Base-by-base conservation (phyloP, 2,113 vertebrate species). In the Motacilla tschutschensis region DNA sequence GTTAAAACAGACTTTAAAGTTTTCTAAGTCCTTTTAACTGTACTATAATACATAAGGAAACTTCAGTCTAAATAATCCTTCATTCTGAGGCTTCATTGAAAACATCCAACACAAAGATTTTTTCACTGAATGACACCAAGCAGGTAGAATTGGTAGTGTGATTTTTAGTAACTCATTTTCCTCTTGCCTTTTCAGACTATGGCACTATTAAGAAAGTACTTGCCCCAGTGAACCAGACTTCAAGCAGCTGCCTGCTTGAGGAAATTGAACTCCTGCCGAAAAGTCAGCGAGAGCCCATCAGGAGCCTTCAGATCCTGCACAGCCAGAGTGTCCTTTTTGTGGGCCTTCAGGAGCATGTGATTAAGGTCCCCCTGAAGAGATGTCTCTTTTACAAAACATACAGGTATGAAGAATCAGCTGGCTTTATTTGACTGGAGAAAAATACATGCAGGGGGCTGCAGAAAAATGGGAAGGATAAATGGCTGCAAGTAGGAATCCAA, bases 131-230 rank as follows among this genome's bases (percentile, higher is more conserved):
- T 50, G 46, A 41, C 51, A 60, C 28, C 33, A 25, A 87, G 21
- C 20, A 59, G 31, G 8, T 29, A 60, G 17, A 84, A 79, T 62
- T 70, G 6, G 46, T 38, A 9, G 3, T 19, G 43, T 40, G 18
- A 41, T 79, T 73, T 24, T 16, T 46, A 36, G 17, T 51, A 44
- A 69, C 35, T 51, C 1, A 12, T 54, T 79, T 65, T 57, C 18
- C 21, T 89, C 9, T 93, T 79, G 48, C 66, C 64, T 93, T 74
- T 54, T n/a, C 96, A 99, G 99, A 99, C 96, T 98, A 99, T 6
- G 99, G 99, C 24, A 99, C 99, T 63, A 98, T 99, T 94, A 98
- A 98, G 91, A 99, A 99, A 93, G 98, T 99, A 48, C 98, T 99
- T 33, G 99, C 98, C 2, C 98, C 99, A 3, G 74, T 99, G 94